phyloP scores from a whole-genome alignment of 2,113 vertebrate species.

The Rhinopomastus cyanomelas region DNA sequence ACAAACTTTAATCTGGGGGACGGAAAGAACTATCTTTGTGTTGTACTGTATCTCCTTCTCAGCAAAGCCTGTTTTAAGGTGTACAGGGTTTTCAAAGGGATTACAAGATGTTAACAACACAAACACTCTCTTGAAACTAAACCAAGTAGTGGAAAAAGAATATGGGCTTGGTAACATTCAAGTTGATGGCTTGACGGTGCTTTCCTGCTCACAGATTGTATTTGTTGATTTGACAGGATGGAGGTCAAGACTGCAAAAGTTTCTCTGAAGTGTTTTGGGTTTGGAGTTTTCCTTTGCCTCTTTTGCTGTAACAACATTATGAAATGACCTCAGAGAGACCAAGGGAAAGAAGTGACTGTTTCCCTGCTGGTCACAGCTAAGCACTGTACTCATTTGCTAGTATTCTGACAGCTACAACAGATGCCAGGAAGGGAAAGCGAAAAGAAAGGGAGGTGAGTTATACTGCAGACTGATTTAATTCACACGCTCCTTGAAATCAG shows the following conservation, averaged over 20 bases:
- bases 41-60: background rate
- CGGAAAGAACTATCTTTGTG: too few species aligned
- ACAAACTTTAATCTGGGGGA: too few species aligned
- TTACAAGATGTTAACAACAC: background rate
- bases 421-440: background rate
- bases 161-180: background rate
- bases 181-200: background rate
- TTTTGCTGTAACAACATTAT: background rate
- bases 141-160: background rate
- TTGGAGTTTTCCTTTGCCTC: background rate
- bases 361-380: background rate
- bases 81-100: background rate
- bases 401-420: background rate
- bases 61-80: background rate
- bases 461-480: background rate
- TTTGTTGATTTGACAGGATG: background rate
- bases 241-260: background rate
- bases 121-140: background rate
- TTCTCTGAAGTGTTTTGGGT: background rate
- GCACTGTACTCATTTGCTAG: background rate
- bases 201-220: background rate
- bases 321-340: background rate
- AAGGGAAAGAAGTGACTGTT: background rate
- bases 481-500: background rate
- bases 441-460: background rate